Evolutionary conservation across 2,888 invertebrate species (phyloP).

Genomic region (Holacanthella duospinosa): DNA sequence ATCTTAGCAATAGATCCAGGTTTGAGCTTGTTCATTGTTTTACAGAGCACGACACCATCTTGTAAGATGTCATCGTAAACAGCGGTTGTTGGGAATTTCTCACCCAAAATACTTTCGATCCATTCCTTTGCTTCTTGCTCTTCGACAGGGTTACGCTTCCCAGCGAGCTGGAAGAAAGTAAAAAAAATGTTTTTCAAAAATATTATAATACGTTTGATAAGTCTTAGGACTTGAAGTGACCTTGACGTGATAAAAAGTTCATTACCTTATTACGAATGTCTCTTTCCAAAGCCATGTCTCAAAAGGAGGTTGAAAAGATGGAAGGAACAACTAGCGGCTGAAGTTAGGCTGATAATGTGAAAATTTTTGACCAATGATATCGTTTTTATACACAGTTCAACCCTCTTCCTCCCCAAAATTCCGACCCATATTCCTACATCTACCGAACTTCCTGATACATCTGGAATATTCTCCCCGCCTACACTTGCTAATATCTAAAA

Average conservation of each 20-base stretch:
- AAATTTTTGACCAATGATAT: background rate
- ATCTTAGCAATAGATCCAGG: conserved; percentile 83
- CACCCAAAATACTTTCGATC: conserved; percentile 77
- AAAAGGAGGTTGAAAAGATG: conserved; percentile 2
- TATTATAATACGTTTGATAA: background rate
- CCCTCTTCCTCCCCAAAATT: background rate
- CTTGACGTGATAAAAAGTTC: conserved; percentile 29
- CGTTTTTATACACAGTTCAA: background rate
- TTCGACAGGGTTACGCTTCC: conserved; percentile 68
- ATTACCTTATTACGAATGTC: conserved; percentile 82
- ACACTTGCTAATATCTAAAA: background rate
- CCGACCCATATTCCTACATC: background rate
- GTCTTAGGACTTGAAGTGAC: background rate
- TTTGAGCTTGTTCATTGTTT: conserved; percentile 82
- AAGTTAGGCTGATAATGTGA: background rate
- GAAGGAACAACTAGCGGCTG: background rate
- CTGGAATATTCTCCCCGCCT: background rate
- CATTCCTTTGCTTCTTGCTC: conserved; percentile 83
- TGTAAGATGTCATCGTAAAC: conserved; percentile 77
- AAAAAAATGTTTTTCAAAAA: background rate
- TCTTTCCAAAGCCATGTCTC: conserved; percentile 75
- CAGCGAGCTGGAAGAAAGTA: conserved; percentile 30
- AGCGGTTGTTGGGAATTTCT: conserved; percentile 73
- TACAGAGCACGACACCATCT: conserved; percentile 87
- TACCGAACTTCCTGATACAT: background rate